These are phyloP conservation scores for Scelioninae gen. 2 DNA, from an alignment of 2,888 invertebrate genomes.

Conservation along the genomic window DNA sequence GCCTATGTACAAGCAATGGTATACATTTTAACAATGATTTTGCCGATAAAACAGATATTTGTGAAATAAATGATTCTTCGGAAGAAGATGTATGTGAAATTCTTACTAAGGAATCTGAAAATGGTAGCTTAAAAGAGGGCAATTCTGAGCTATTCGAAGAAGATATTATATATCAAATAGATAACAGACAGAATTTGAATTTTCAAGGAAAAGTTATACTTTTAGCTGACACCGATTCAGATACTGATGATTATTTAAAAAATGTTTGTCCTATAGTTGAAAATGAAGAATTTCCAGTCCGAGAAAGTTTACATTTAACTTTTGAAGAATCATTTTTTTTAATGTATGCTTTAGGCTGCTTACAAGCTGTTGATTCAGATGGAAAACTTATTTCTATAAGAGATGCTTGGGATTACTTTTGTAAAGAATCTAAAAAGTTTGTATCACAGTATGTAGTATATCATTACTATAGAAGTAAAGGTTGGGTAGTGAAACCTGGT, in stretches of 20 bases:
- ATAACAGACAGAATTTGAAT: slow-evolving; percentile 61
- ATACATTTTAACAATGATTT: background rate
- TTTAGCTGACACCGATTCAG: slow-evolving; percentile 81
- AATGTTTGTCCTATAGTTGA: slow-evolving; percentile 79
- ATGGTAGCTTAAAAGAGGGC: slow-evolving; percentile 64
- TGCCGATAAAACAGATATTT: no score
- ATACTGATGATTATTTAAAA: slow-evolving; percentile 80
- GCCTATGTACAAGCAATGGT: slow-evolving; percentile 27
- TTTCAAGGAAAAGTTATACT: slow-evolving; percentile 77
- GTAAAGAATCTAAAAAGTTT: slow-evolving; percentile 79
- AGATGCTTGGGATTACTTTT: slow-evolving; percentile 79
- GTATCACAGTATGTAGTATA: slow-evolving; percentile 85
- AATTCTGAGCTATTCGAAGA: slow-evolving; percentile 42
- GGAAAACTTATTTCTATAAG: slow-evolving; percentile 77
- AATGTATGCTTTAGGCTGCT: slow-evolving; percentile 80
- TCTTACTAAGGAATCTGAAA: slow-evolving; percentile 49
- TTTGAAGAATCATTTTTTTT: slow-evolving; percentile 89
- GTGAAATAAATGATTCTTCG: slow-evolving; percentile 44
- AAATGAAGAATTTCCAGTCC: slow-evolving; percentile 78
- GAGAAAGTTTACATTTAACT: slow-evolving; percentile 82
- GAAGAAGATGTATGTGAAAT: slow-evolving; percentile 46
- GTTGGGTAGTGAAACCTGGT: slow-evolving; percentile 93
- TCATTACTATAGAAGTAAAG: slow-evolving; percentile 90
- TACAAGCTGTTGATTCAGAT: slow-evolving; percentile 79
- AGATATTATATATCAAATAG: slow-evolving; percentile 43